Percentiles rank a stretch among this genome's conserved stretches.
phyloP scores from a whole-genome alignment of 2,797 vertebrate species.

The Heliangelus exortis region DNA sequence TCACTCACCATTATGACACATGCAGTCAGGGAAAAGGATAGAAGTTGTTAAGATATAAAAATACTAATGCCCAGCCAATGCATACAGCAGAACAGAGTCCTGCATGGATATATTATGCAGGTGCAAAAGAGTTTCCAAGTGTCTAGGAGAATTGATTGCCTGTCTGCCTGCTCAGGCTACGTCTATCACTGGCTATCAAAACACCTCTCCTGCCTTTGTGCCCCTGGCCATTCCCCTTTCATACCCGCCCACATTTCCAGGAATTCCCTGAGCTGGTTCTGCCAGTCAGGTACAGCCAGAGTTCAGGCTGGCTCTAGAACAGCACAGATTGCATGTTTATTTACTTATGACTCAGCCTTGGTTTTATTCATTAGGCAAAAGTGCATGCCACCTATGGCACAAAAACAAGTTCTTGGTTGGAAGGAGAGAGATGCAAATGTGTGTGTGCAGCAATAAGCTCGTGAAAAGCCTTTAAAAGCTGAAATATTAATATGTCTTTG shows the following conservation, averaged over 20 bases:
- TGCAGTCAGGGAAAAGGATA: not conserved
- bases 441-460: not conserved
- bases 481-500: not conserved
- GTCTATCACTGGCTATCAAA: not conserved
- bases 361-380: slow-evolving; percentile 2
- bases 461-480: not conserved
- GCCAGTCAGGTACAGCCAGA: not conserved
- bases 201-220: not conserved
- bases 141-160: not conserved
- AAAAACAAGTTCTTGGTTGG: not conserved
- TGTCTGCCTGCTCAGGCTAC: not conserved
- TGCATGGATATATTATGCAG: not conserved
- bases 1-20: not conserved
- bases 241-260: not conserved
- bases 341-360: not conserved
- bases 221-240: not conserved
- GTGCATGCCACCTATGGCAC: not conserved
- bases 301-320: not conserved
- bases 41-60: not conserved
- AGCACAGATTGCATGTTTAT: not conserved
- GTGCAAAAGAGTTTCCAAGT: not conserved
- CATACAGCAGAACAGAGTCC: not conserved
- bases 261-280: not conserved
- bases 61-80: not conserved
- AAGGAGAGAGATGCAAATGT: not conserved